Conservation (phyloP, 2,888 invertebrate genomes). For the Macaria liturata region DNA sequence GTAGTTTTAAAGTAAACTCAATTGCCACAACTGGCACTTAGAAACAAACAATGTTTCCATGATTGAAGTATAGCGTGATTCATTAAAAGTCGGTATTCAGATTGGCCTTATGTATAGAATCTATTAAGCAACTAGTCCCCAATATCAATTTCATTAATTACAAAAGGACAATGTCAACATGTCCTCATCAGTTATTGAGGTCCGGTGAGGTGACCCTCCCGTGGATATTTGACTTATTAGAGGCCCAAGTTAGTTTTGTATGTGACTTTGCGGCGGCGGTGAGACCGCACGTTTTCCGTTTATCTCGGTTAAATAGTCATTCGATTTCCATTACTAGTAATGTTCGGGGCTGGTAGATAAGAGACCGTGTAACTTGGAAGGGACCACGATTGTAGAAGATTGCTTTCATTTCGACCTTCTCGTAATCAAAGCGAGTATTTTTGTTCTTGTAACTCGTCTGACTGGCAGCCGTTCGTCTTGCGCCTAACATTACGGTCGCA, state of each 20-base stretch:
- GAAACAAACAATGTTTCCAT: no score
- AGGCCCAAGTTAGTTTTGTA: constrained; percentile 28
- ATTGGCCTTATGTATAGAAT: neutral
- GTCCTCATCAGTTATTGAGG: constrained; percentile 4
- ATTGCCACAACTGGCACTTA: no score
- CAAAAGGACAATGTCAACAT: constrained; percentile 9
- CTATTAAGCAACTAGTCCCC: constrained; percentile 1
- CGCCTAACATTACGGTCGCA: constrained; percentile 51
- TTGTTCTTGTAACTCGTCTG: constrained; percentile 45
- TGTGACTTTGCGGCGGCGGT: constrained; percentile 39
- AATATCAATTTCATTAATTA: constrained; percentile 2
- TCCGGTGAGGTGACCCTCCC: neutral
- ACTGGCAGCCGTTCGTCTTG: constrained; percentile 41
- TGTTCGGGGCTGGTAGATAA: constrained; percentile 64
- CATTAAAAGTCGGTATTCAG: no score
- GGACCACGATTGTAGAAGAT: constrained; percentile 62
- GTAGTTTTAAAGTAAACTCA: no score
- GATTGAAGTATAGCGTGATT: no score
- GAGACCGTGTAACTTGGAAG: constrained; percentile 52
- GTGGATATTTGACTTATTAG: constrained; percentile 21
- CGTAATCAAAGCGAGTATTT: constrained; percentile 57
- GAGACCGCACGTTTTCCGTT: constrained; percentile 58
- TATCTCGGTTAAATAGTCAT: constrained; percentile 70
- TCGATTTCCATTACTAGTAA: constrained; percentile 72
- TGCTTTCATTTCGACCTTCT: constrained; percentile 54